Evolutionary conservation across 1,140 invertebrate species (phyloP).

Genomic region (Cyrtorhinus lividipennis): DNA sequence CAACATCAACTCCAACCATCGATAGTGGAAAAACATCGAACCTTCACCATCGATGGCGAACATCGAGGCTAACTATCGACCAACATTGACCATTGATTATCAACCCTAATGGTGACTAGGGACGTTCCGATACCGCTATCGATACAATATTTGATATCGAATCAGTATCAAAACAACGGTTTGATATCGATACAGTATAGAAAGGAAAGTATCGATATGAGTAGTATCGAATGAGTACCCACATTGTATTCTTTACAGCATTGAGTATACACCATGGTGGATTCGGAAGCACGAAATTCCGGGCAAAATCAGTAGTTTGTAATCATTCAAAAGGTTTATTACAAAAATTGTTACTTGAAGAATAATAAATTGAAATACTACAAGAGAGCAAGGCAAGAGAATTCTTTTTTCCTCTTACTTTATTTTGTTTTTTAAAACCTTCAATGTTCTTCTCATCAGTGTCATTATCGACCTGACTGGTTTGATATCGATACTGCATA

Average conservation of each 20-base stretch:
- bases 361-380: no score
- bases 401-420: no score
- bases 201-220: not conserved
- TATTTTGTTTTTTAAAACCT: no score
- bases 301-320: not conserved
- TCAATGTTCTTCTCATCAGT: no score
- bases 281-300: not conserved
- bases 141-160: not conserved
- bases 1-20: no score
- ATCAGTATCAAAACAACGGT: not conserved
- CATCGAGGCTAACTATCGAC: no score
- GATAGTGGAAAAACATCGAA: no score
- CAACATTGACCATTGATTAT: constrained; percentile 17
- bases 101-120: no score
- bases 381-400: no score
- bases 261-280: no score
- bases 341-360: not conserved
- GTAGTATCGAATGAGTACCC: not conserved
- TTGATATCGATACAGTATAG: not conserved
- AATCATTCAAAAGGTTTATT: not conserved
- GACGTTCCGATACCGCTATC: not conserved
- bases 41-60: no score
- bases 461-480: not conserved
- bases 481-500: not conserved
- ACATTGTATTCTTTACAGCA: no score